phyloP scores from a whole-genome alignment of 92 coral and sea anemone genomes.

The Siderastrea radians region DNA sequence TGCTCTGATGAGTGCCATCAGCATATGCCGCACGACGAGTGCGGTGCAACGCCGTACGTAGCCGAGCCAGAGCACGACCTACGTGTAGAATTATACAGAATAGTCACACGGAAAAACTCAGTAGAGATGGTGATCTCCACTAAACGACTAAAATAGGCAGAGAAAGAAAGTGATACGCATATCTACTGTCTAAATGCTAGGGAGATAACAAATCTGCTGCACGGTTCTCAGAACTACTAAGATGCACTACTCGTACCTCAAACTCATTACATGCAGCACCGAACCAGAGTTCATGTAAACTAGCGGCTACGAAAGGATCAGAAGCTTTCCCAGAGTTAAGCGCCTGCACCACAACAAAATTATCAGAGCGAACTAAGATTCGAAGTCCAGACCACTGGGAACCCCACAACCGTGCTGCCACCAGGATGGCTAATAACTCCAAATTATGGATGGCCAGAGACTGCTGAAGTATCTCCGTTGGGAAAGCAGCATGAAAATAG shows the following conservation, averaged over 20 bases:
- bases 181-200: background rate
- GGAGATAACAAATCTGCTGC: constrained; percentile 1
- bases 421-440: background rate
- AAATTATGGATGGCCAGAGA: background rate
- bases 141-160: background rate
- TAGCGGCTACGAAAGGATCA: too few relatives aligned
- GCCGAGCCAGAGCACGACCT: too few relatives aligned
- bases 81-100: too few relatives aligned
- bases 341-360: background rate
- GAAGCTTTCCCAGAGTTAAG: background rate
- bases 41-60: too few relatives aligned
- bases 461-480: too few relatives aligned
- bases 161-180: background rate
- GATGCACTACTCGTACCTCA: background rate
- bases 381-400: background rate
- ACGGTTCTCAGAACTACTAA: constrained; percentile 7
- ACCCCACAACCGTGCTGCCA: background rate
- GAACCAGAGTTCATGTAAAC: too few relatives aligned
- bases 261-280: background rate
- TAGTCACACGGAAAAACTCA: too few relatives aligned
- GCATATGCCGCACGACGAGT: too few relatives aligned
- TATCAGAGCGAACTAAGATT: background rate
- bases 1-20: too few relatives aligned
- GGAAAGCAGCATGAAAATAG: too few relatives aligned
- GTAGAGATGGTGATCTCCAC: too few relatives aligned